Evolutionary conservation across 2,888 invertebrate species (phyloP).

Genomic region (Conops quadrifasciatus): DNA sequence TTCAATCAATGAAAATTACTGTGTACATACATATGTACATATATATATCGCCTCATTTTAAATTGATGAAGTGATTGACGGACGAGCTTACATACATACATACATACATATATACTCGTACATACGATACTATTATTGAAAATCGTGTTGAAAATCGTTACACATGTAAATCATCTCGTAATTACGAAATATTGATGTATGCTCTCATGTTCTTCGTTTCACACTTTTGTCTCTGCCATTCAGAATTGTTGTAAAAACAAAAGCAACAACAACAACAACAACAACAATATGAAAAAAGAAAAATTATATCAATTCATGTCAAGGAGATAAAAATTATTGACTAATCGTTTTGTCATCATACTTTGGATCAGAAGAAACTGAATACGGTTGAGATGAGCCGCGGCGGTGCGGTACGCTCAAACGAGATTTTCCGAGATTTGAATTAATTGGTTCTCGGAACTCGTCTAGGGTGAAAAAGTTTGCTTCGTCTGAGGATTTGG

Average conservation of each 20-base stretch:
- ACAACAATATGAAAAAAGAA: no score
- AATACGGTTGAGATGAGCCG: no score
- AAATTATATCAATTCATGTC: slow-evolving; percentile 21
- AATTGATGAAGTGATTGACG: slow-evolving; percentile 4
- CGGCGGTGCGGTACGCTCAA: no score
- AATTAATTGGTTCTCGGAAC: no score
- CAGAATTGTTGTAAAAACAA: slow-evolving; percentile 7
- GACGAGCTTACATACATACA: not conserved
- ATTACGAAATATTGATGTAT: not conserved
- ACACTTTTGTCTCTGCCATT: not conserved
- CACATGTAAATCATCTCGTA: slow-evolving; percentile 13
- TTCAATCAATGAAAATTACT: slow-evolving; percentile 24
- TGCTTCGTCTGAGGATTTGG: no score
- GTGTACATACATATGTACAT: no score
- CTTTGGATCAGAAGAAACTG: no score
- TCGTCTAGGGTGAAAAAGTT: no score
- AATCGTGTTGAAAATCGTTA: slow-evolving; percentile 13
- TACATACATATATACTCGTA: not conserved
- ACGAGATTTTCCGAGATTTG: no score
- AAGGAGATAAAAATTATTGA: slow-evolving; percentile 13
- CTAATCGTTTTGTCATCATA: no score
- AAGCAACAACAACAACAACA: no score
- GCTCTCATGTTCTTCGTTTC: not conserved
- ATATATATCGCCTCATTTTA: not conserved
- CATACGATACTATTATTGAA: not conserved